Conservation (phyloP, 2,888 invertebrate genomes). For the Archaeoteleia sp. region DNA sequence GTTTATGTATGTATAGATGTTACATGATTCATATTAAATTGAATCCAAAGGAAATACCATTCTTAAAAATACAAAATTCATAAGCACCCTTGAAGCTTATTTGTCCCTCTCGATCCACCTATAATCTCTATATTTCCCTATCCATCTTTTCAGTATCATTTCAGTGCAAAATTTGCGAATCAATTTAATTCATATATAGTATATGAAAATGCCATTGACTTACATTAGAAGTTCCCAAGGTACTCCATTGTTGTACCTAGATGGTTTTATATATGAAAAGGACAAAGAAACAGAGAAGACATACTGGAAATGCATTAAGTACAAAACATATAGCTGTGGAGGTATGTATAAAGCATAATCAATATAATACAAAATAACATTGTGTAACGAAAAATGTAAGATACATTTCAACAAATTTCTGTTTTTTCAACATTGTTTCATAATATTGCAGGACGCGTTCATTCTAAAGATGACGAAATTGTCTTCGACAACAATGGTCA, state of each 20-base stretch:
- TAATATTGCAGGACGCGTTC: slow-evolving; percentile 30
- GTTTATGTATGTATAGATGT: too few relatives aligned
- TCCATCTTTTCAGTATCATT: too few relatives aligned
- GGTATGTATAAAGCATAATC: slow-evolving; percentile 23
- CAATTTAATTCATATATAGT: background rate
- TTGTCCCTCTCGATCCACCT: too few relatives aligned
- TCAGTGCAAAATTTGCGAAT: too few relatives aligned
- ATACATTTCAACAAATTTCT: too few relatives aligned
- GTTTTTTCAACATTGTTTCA: too few relatives aligned
- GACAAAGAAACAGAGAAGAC: slow-evolving; percentile 35
- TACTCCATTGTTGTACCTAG: slow-evolving; percentile 14
- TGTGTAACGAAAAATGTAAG: background rate
- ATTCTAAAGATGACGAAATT: slow-evolving; percentile 18
- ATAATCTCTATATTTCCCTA: too few relatives aligned
- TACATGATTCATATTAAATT: too few relatives aligned
- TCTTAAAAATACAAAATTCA: too few relatives aligned
- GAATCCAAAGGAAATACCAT: too few relatives aligned
- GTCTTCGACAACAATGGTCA: slow-evolving; percentile 30
- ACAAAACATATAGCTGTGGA: slow-evolving; percentile 32
- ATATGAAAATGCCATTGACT: slow-evolving; percentile 19
- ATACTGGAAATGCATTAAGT: slow-evolving; percentile 42
- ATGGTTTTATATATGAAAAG: slow-evolving; percentile 37
- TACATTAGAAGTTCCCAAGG: slow-evolving; percentile 29
- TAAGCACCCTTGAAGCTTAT: too few relatives aligned
- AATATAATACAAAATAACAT: background rate